Percentiles rank a stretch among this genome's conserved stretches.
These are phyloP conservation scores for Okapia johnstoni DNA, from an alignment of 2,113 vertebrate genomes.

Conservation along the genomic window DNA sequence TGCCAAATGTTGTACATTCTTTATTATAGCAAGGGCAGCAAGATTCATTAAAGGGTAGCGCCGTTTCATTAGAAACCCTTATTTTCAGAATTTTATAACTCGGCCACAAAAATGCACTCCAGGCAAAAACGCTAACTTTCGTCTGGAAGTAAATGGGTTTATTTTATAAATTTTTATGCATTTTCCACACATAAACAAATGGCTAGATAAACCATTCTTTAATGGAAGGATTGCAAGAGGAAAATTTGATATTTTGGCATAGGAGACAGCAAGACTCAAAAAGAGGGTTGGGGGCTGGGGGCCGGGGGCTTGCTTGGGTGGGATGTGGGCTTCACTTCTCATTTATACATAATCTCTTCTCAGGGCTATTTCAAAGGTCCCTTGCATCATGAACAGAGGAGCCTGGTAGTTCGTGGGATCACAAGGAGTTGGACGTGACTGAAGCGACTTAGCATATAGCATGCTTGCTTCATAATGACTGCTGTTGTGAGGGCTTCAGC, in stretches of 20 bases:
- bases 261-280: background rate
- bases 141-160: slow-evolving; percentile 70
- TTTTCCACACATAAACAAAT: slow-evolving; percentile 73
- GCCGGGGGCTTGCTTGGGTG: rapidly evolving
- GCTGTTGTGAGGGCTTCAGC: rapidly evolving
- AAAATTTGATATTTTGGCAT: slow-evolving; percentile 39
- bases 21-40: background rate
- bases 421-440: background rate
- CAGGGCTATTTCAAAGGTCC: background rate
- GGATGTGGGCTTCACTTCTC: rapidly evolving
- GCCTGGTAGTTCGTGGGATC: background rate
- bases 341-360: background rate
- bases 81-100: slow-evolving; percentile 68
- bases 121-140: slow-evolving; percentile 62
- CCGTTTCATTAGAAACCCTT: slow-evolving; percentile 69
- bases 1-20: slow-evolving; percentile 63
- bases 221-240: slow-evolving; percentile 21
- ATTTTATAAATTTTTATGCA: slow-evolving; percentile 75
- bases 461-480: background rate
- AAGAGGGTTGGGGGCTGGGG: rapidly evolving
- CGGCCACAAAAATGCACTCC: slow-evolving; percentile 72
- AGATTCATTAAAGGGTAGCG: slow-evolving; percentile 55
- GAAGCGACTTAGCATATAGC: background rate
- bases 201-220: slow-evolving; percentile 68
- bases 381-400: background rate